Conservation (phyloP, 1,140 invertebrate species). For the Pogonomyrmex californicus region DNA sequence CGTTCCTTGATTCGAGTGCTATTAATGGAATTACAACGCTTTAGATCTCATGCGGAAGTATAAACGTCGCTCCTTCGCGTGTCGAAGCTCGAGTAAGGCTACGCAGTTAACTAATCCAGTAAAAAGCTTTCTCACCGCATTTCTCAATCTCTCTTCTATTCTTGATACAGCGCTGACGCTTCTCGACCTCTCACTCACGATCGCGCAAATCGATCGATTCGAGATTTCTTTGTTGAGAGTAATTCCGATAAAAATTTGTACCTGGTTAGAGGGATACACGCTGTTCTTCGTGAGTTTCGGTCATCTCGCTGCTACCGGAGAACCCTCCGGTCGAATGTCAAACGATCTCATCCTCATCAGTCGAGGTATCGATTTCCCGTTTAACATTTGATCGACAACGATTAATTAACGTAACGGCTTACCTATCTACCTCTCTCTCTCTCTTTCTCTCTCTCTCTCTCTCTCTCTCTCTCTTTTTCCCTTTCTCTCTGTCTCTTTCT, state of each 20-base stretch:
- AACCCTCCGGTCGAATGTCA: conserved; percentile 47
- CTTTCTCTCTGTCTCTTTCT: conserved; percentile 1
- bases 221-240: conserved; percentile 4
- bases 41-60: conserved; percentile 7
- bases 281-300: not conserved
- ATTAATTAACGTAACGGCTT: conserved; percentile 64
- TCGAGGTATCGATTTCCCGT: conserved; percentile 45
- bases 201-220: not conserved
- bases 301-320: conserved; percentile 20
- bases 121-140: conserved; percentile 28
- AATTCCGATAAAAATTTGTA: conserved; percentile 48
- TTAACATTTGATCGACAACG: conserved; percentile 52
- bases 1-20: conserved; percentile 20
- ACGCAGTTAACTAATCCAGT: conserved; percentile 54
- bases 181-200: conserved; percentile 4
- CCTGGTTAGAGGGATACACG: not conserved
- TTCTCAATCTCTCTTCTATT: conserved; percentile 1
- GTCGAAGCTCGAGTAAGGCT: conserved; percentile 37
- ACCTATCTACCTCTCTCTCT: not conserved
- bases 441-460: not conserved
- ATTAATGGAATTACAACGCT: conserved; percentile 44
- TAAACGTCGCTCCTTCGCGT: conserved; percentile 43
- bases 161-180: conserved; percentile 26
- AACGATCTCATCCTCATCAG: conserved; percentile 26
- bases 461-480: not conserved